These are phyloP conservation scores for Anticlea derivata DNA, from an alignment of 2,888 invertebrate species.

Conservation along the genomic window DNA sequence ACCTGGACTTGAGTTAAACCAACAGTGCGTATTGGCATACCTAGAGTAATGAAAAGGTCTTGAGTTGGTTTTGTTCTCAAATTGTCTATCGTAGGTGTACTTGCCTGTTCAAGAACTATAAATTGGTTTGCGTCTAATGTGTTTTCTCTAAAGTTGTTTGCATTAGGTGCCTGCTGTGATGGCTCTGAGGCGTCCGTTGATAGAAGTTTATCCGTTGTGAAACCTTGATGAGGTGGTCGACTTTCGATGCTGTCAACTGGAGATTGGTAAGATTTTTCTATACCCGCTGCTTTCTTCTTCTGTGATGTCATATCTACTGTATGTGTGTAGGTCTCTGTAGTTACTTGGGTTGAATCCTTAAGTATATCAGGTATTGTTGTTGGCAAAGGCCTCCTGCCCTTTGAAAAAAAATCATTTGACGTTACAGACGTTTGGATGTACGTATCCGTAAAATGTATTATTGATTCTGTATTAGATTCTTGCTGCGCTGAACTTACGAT, in stretches of 20 bases:
- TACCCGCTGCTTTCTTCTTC: not conserved
- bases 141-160: no score
- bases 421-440: not conserved
- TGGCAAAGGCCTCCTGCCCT: not conserved
- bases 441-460: not conserved
- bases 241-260: not conserved
- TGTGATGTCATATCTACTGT: not conserved
- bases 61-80: no score
- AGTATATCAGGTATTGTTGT: not conserved
- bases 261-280: not conserved
- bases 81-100: no score
- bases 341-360: not conserved
- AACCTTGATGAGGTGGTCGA: not conserved
- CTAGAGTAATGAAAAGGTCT: no score
- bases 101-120: no score
- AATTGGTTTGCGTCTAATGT: no score
- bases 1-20: no score
- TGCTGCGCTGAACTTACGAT: not conserved
- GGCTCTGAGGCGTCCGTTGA: no score
- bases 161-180: no score
- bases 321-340: not conserved
- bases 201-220: not conserved
- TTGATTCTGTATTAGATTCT: not conserved
- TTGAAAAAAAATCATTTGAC: not conserved
- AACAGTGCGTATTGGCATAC: no score